Evolutionary conservation across 2,113 vertebrate species (phyloP).

Genomic region (Pleuronectes platessa): DNA sequence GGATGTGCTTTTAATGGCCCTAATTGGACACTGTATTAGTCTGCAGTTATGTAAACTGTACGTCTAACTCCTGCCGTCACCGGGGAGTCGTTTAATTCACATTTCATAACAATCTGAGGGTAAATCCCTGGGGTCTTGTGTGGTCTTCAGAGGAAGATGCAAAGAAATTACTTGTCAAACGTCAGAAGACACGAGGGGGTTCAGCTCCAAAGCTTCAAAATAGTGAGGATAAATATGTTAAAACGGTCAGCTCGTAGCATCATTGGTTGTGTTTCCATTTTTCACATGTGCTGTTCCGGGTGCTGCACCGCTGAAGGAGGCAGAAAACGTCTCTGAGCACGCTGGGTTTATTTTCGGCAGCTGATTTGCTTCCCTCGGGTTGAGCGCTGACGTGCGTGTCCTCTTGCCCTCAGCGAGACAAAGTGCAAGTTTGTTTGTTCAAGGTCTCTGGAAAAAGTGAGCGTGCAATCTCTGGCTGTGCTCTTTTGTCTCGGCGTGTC

Average conservation of each 20-base stretch:
- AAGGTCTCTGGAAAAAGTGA: conserved; percentile 67
- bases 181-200: no score
- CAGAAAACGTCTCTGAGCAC: conserved; percentile 30
- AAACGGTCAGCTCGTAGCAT: background rate
- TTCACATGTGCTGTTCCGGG: conserved; percentile 28
- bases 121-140: background rate
- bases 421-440: conserved; percentile 70
- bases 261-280: conserved; percentile 25
- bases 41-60: conserved; percentile 54
- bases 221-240: no score
- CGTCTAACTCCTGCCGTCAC: background rate
- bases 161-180: background rate
- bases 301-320: conserved; percentile 25
- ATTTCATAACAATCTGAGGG: background rate
- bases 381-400: conserved; percentile 38
- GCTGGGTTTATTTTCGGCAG: background rate
- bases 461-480: conserved; percentile 45
- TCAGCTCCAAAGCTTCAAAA: no score
- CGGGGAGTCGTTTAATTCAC: conserved; percentile 7
- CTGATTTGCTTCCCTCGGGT: conserved; percentile 43
- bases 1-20: conserved; percentile 73
- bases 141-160: background rate
- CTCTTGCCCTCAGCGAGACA: conserved; percentile 54
- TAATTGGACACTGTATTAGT: conserved; percentile 62
- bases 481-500: conserved; percentile 66